A percentile compares a stretch with the other conserved stretches of the same genome.
Evolutionary conservation across 1,140 invertebrate genomes (phyloP).

Genomic region (Polypedilum vanderplanki): DNA sequence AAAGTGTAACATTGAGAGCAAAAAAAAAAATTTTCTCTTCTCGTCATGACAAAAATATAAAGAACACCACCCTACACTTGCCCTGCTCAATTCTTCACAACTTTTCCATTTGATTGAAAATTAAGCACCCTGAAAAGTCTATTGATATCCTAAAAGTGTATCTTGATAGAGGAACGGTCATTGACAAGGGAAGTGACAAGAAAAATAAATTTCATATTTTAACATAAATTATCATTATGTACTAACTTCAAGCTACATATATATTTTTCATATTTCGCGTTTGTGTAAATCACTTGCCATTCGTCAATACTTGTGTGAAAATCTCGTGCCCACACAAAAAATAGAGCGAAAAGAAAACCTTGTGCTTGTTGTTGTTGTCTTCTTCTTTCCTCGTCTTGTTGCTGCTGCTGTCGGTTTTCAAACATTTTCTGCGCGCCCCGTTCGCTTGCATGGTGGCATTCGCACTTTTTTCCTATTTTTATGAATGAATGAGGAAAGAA

Average conservation of each 20-base stretch:
- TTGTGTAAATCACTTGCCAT: too few species aligned
- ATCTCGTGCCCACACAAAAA: background rate
- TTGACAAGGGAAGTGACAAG: background rate
- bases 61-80: background rate
- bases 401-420: background rate
- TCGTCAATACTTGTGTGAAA: background rate
- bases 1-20: background rate
- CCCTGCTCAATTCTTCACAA: background rate
- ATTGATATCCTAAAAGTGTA: background rate
- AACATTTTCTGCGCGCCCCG: conserved; percentile 8
- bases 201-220: too few species aligned
- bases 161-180: background rate
- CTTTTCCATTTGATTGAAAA: background rate
- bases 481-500: background rate
- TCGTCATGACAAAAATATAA: background rate
- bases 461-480: conserved; percentile 10
- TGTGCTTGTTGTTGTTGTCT: background rate
- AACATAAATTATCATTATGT: too few species aligned
- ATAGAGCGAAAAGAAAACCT: too few species aligned
- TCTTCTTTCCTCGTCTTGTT: background rate
- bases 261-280: too few species aligned
- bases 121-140: background rate
- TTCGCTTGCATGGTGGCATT: background rate
- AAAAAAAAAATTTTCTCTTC: background rate
- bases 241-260: too few species aligned